Conservation (phyloP, 2,888 invertebrate species). For the Aricia artaxerxes region DNA sequence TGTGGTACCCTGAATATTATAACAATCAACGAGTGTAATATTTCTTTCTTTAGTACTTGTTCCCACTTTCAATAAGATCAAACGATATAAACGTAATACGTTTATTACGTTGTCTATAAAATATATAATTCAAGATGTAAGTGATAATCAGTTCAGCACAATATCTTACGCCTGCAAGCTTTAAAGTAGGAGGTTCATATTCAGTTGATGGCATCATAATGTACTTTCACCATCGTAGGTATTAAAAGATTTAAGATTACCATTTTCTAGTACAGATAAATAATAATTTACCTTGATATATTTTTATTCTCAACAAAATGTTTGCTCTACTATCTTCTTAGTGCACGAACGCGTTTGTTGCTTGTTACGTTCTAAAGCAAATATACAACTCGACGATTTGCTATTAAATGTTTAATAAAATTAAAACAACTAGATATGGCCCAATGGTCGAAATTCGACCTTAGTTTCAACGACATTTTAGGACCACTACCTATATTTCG, state of each 20-base stretch:
- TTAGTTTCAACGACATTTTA: too few relatives aligned
- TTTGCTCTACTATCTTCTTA: neutral
- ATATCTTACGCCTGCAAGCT: slow-evolving; percentile 11
- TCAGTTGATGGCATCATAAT: neutral
- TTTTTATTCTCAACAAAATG: too few relatives aligned
- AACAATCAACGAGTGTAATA: neutral
- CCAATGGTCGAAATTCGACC: too few relatives aligned
- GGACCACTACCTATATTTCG: too few relatives aligned
- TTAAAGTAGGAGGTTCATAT: neutral
- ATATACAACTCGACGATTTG: too few relatives aligned
- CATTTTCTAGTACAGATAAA: neutral
- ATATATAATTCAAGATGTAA: neutral
- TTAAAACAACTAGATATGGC: too few relatives aligned
- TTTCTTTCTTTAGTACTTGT: neutral
- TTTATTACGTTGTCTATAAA: neutral
- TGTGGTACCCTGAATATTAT: too few relatives aligned
- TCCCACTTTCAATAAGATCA: neutral
- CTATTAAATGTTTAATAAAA: too few relatives aligned
- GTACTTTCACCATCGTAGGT: neutral
- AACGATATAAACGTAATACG: neutral
- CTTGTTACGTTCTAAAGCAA: too few relatives aligned
- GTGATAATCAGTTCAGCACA: neutral
- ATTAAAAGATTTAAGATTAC: neutral
- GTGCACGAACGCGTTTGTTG: neutral
- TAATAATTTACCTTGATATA: neutral